A percentile compares a stretch with the other conserved stretches of the same genome.
phyloP scores from a whole-genome alignment of 2,797 vertebrate species.

The Artibeus lituratus region DNA sequence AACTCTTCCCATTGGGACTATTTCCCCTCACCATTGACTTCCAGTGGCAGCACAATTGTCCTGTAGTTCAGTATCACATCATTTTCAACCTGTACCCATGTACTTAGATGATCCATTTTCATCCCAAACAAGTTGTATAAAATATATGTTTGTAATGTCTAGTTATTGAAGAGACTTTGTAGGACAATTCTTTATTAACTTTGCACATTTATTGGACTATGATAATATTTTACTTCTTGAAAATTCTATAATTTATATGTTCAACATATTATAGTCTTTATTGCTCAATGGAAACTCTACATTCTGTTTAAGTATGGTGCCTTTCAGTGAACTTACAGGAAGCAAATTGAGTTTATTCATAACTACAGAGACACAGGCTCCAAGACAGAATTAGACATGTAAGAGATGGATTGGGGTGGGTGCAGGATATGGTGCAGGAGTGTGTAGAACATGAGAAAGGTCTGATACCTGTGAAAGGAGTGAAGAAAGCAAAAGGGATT shows the following conservation, averaged over 20 bases:
- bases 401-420: not conserved
- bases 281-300: not conserved
- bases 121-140: not conserved
- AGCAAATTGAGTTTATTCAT: not conserved
- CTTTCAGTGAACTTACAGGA: not conserved
- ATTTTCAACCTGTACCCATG: not conserved
- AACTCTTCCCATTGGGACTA: not conserved
- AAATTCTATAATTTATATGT: not conserved
- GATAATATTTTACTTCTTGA: not conserved
- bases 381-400: not conserved
- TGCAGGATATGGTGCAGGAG: fast-evolving
- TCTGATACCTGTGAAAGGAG: not conserved
- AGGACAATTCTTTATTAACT: not conserved
- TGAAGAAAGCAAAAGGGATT: too few relatives aligned
- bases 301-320: not conserved
- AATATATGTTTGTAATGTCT: not conserved
- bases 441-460: fast-evolving
- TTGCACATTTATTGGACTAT: not conserved
- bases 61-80: fast-evolving
- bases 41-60: fast-evolving
- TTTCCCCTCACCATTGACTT: not conserved
- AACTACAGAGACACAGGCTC: not conserved
- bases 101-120: not conserved
- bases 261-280: not conserved
- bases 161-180: not conserved